Base-by-base conservation (phyloP, 2,888 invertebrate genomes). In the Anthoptus insignis region DNA sequence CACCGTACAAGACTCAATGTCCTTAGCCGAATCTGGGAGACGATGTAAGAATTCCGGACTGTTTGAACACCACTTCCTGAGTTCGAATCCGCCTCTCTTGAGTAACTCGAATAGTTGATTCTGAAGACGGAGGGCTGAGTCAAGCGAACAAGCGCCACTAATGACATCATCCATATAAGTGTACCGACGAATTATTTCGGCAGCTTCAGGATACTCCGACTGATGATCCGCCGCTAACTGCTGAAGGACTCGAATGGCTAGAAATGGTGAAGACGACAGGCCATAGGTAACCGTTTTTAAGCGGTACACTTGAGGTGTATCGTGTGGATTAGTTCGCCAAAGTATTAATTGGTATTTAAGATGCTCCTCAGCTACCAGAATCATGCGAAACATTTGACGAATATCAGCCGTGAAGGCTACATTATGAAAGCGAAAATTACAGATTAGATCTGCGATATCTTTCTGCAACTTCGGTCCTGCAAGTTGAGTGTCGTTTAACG, bases 401-500 rank as follows among this genome's bases (percentile, higher is more conserved):
- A 69, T 50, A 14, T 69, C 69, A 16, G 66, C 45, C 4, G 50
- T 59, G 16, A 69, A 69, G 3, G 24, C 66, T 11, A 65, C 9
- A 4, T 19, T 39, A 9, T 57, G 61, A 9, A 16, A 16, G 8
- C 69, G 29, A 56, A 66, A 69, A 45, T 39, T 34, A 13, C 54
- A n/a, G 3, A 66, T 24, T n/a, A 69, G 66, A 11, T 66, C 27
- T 5, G 34, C 24, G 2, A 66, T 65, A 27, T 69, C 61, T 24
- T 52, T 34, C 42, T 66, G 64, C 9, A 69, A 32, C 0, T 16
- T 13, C 34, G 42, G 27, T 13, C 69, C 69, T 13, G 66, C 27
- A 19, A 61, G 52, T 7, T 66, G 13, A 29, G 59, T 59, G 4
- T 69, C 47, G 16, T 69, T 69, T 37, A 53, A 16, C 14, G 42